These are phyloP conservation scores for Lepas anatifera DNA, from an alignment of 2,888 invertebrate genomes.

Conservation along the genomic window DNA sequence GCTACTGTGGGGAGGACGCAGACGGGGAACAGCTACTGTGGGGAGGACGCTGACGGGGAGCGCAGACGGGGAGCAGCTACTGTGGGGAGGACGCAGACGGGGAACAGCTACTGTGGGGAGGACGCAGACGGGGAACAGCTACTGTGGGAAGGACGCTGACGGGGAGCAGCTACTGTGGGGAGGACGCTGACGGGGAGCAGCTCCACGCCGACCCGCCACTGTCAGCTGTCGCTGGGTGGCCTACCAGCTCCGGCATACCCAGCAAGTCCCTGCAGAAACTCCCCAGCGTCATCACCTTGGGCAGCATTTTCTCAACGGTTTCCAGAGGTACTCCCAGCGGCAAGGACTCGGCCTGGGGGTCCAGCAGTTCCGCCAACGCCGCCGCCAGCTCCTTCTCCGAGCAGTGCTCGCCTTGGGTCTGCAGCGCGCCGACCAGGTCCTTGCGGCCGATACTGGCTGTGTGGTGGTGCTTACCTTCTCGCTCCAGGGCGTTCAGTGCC, in stretches of 20 bases:
- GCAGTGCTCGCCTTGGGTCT: not conserved
- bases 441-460: not conserved
- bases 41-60: not conserved
- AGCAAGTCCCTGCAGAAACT: not conserved
- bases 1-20: no score
- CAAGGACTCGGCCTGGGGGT: not conserved
- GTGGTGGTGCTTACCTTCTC: not conserved
- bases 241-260: not conserved
- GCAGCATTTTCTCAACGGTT: not conserved
- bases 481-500: not conserved
- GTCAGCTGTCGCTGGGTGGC: no score
- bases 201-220: no score
- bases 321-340: not conserved
- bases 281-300: not conserved
- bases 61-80: not conserved
- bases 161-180: not conserved
- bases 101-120: no score
- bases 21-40: no score
- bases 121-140: no score
- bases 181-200: no score
- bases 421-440: not conserved
- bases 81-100: no score
- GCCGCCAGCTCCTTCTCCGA: not conserved
- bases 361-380: not conserved
- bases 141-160: not conserved